These are phyloP conservation scores for Eulemur rubriventer DNA, from an alignment of 2,797 vertebrate species.

Conservation along the genomic window DNA sequence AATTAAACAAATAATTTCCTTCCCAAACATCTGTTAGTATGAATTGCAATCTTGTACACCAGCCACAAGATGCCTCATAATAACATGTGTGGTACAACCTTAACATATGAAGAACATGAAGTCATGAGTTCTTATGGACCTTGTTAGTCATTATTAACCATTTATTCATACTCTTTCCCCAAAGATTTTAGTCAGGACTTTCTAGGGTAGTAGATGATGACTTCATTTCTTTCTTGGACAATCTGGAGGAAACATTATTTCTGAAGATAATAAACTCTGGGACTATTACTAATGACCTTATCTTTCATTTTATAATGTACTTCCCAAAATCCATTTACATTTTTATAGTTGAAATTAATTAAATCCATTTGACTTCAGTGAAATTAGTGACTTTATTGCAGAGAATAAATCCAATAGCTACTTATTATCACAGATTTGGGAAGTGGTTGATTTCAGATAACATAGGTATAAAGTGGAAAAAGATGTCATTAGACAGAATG, in stretches of 20 bases:
- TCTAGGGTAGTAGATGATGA: not conserved
- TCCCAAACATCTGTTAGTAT: constrained; percentile 82
- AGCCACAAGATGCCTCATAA: constrained; percentile 63
- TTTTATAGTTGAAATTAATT: constrained; percentile 63
- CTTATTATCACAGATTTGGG: constrained; percentile 24
- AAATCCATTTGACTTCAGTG: constrained; percentile 2
- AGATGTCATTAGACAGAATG: not conserved
- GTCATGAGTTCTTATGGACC: constrained; percentile 32
- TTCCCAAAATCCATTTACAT: constrained; percentile 42
- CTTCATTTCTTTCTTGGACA: constrained; percentile 32
- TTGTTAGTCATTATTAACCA: constrained; percentile 37
- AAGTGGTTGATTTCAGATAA: constrained; percentile 8
- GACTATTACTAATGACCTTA: constrained; percentile 39
- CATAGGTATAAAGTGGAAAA: not conserved
- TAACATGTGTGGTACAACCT: constrained; percentile 54
- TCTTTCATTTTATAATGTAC: constrained; percentile 50
- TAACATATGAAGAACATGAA: constrained; percentile 47
- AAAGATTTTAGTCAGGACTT: not conserved
- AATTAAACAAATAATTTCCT: constrained; percentile 83
- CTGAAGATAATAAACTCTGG: constrained; percentile 31
- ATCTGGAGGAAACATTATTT: constrained; percentile 45
- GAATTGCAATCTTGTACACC: constrained; percentile 59
- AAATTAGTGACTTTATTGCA: constrained; percentile 17
- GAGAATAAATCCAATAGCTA: constrained; percentile 44
- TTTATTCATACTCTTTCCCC: not conserved